A percentile compares a stretch with the other conserved stretches of the same genome.
Conservation (phyloP, 2,113 vertebrate species). For the Brachionichthys hirsutus region DNA sequence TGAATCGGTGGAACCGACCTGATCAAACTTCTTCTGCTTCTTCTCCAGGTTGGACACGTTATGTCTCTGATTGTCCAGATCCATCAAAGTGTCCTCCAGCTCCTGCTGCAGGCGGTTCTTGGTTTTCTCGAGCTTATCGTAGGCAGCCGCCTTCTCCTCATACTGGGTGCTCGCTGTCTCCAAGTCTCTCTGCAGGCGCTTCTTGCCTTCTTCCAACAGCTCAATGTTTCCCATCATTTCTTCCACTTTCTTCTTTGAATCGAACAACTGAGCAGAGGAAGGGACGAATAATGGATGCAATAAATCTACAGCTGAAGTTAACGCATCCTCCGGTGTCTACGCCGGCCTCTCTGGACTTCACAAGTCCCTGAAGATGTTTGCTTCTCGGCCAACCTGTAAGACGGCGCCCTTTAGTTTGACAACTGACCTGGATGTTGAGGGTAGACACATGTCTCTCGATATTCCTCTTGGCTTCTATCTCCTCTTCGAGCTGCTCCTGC, state of each 20-base stretch:
- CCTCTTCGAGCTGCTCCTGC: slow-evolving; percentile 95
- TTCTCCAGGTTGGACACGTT: slow-evolving; percentile 95
- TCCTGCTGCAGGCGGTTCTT: slow-evolving; percentile 95
- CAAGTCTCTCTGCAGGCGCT: slow-evolving; percentile 88
- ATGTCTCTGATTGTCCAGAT: slow-evolving; percentile 94
- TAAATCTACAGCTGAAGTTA: background rate
- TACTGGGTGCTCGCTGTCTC: slow-evolving; percentile 87
- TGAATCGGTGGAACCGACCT: slow-evolving; percentile 79
- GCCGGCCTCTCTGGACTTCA: background rate
- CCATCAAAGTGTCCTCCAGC: slow-evolving; percentile 90
- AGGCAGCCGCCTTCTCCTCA: slow-evolving; percentile 91
- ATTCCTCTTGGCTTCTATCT: slow-evolving; percentile 89
- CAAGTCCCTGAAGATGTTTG: background rate
- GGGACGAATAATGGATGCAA: background rate
- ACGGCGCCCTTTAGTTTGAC: background rate
- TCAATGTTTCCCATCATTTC: slow-evolving; percentile 85
- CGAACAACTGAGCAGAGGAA: slow-evolving; percentile 80
- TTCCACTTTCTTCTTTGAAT: slow-evolving; percentile 91
- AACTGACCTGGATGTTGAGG: slow-evolving; percentile 87
- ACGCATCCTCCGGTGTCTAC: background rate
- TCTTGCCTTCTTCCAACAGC: slow-evolving; percentile 90
- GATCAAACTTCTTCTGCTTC: slow-evolving; percentile 98
- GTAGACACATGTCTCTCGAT: slow-evolving; percentile 91
- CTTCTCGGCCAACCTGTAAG: background rate
- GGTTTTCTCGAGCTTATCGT: slow-evolving; percentile 95